These are phyloP conservation scores for Tauraco erythrolophus DNA, from an alignment of 2,113 vertebrate species.

Conservation along the genomic window DNA sequence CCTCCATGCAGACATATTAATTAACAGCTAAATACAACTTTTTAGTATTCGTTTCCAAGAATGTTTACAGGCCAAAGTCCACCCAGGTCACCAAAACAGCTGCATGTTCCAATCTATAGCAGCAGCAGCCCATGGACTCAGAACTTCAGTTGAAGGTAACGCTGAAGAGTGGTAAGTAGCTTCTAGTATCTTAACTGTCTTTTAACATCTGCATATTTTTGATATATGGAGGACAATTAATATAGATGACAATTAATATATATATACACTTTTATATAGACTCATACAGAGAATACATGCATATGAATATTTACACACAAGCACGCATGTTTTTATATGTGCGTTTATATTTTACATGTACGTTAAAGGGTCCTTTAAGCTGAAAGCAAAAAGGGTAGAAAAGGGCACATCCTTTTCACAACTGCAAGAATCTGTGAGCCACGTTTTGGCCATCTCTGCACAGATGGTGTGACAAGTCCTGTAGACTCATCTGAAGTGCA, in stretches of 20 bases:
- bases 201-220: background rate
- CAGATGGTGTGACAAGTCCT: background rate
- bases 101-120: background rate
- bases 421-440: background rate
- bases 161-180: background rate
- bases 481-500: background rate
- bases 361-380: background rate
- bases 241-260: background rate
- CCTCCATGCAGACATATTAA: background rate
- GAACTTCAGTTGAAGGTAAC: background rate
- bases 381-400: background rate
- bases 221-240: background rate
- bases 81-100: background rate
- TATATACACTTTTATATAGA: background rate
- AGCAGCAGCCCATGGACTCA: background rate
- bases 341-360: background rate
- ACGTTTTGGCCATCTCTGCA: background rate
- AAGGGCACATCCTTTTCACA: background rate
- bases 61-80: background rate
- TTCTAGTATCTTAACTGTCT: background rate
- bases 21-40: background rate
- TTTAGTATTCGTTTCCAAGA: background rate
- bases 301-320: background rate
- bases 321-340: background rate
- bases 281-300: background rate